Base-by-base conservation (phyloP, 2,888 invertebrate genomes). In the Apeira syringaria region DNA sequence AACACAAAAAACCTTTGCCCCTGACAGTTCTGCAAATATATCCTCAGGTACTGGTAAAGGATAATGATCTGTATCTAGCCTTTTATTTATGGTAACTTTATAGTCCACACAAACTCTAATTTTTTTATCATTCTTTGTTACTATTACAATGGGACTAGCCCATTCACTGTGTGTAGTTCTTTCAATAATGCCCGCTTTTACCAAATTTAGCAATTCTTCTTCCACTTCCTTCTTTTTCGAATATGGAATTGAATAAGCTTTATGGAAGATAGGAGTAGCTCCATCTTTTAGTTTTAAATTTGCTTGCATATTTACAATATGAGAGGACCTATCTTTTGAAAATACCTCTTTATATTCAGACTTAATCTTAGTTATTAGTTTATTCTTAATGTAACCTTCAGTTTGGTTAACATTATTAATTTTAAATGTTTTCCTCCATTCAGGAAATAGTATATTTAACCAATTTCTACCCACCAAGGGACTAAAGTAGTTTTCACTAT, bases 101-200 rank as follows among this genome's bases (percentile, higher is more conserved):
- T 36, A 50, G 35, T 50, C 50, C 8, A 28, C 35, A 43, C 50
- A 50, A 5, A 50, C 7, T 15, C 50, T 24, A 10, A 50, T 20
- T 5, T 20, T 30, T 37, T 34, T 26, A 28, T 39, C 34, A 8
- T 5, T 4, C 17, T 18, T 25, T 15, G 15, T 5, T 28, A 26
- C 40, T 5, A 28, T 11, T 10, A 26, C 33, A 28, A 33, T 40
- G 0, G 33, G 40, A 5, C 17, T 34, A 28, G 46, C 46, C 47
- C 47, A 47, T 4, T 42, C 20, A 18, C 18, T 18, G 6, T 18
- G 18, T 6, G 3, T 3, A 18, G 6, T 6, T 4, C 18, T 3
- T 18, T 18, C 6, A 5, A 18, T 5, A 18, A 18, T 18, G 1
- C 18, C 18, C 2, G 18, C 3, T 6, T 18, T 18, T 18, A 5